phyloP scores from a whole-genome alignment of 2,113 vertebrate genomes.

The Upupa epops region DNA sequence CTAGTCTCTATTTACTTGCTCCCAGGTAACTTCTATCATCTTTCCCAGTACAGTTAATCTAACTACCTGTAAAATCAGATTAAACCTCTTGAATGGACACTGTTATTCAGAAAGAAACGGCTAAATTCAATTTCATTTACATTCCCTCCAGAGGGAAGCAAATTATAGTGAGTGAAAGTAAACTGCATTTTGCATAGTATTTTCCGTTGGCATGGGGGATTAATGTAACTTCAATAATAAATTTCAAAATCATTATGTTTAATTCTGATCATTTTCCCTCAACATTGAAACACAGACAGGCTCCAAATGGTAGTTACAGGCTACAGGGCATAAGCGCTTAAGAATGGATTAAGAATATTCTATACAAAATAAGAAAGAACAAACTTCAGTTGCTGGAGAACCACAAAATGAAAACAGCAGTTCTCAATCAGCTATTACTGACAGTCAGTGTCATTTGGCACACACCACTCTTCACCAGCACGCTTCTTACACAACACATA shows the following conservation, averaged over 20 bases:
- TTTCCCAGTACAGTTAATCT: not conserved
- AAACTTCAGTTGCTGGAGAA: not conserved
- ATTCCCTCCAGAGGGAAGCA: not conserved
- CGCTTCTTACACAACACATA: fast-evolving
- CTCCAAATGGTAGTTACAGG: not conserved
- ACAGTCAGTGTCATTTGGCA: not conserved
- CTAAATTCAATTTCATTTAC: not conserved
- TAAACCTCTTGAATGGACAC: not conserved
- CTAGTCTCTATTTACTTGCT: not conserved
- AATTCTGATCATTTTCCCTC: not conserved
- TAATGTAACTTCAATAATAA: constrained; percentile 25
- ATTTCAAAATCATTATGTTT: constrained; percentile 14
- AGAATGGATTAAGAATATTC: not conserved
- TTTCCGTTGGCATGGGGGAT: not conserved
- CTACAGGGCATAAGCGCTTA: not conserved
- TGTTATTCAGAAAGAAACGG: not conserved
- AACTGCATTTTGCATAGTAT: not conserved
- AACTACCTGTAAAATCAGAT: not conserved
- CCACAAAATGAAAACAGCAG: not conserved
- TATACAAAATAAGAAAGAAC: not conserved
- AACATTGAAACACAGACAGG: not conserved
- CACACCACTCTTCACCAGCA: fast-evolving
- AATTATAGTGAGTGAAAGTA: not conserved
- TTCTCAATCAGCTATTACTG: not conserved
- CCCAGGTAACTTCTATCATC: not conserved